Base-by-base conservation (phyloP, 2,888 invertebrate species). In the Oxycera nigricornis region DNA sequence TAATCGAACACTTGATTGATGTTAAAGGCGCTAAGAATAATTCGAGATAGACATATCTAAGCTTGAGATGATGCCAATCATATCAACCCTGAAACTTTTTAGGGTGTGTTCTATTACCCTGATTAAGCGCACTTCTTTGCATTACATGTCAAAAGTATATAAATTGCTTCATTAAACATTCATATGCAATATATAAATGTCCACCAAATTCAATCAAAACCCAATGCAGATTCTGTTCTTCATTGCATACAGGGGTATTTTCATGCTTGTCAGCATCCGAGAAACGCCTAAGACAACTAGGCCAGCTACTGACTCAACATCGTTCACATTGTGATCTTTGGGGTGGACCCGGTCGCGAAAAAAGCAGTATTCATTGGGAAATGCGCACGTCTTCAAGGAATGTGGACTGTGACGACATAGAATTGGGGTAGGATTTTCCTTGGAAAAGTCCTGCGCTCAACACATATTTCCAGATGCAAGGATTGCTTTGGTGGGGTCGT, bases 281-380 rank as follows among this genome's bases (percentile, higher is more conserved):
- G 55, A 52, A 70, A 55, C 70, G 70, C 70, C 70, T 70, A 70
- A 55, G 30, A 28, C 31, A 70, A 70, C 70, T 70, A 70, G 70
- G 70, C 31, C 70, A 70, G 20, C 70, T 55, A 70, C 70, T 70
- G 70, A 70, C 70, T 55, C 70, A 70, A 35, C 70, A 52, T 70
- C 70, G 35, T 52, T 70, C 35, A 30, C 52, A 70, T 70, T 70
- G 35, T 35, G 52, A 11, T 70, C 14, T 11, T 52, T 22, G 31
- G 55, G 70, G 70, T 70, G 52, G 52, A 70, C 70, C 70, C 55
- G 70, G 70, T 35, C 24, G 30, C 39, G 20, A 22, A 61, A 28
- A n/a, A 61, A 17, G 4, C 31, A 41, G 39, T 41, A 9, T 39
- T 11, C 65, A 14, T 4, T 7, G 46, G 70, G 31, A 70, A 70